Percentiles rank a stretch among this genome's conserved stretches.
These are phyloP conservation scores for Andricus quercusramuli DNA, from an alignment of 2,888 invertebrate genomes.

Conservation along the genomic window DNA sequence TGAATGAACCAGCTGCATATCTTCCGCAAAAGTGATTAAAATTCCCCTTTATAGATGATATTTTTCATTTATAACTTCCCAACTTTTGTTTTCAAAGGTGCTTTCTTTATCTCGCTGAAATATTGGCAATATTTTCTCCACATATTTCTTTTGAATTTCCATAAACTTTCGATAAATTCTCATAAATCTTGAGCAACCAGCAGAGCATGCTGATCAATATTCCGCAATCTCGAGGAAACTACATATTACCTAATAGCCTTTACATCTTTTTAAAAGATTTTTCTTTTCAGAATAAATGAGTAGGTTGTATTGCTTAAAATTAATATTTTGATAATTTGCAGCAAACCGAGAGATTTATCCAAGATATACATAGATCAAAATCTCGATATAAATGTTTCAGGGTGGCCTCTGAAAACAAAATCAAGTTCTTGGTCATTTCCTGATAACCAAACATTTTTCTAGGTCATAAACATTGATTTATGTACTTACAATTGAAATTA, in stretches of 20 bases:
- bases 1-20: background rate
- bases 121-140: background rate
- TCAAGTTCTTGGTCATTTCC: too few relatives aligned
- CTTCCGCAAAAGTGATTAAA: background rate
- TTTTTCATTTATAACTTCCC: background rate
- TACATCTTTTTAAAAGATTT: background rate
- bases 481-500: too few relatives aligned
- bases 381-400: too few relatives aligned
- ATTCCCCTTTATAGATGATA: background rate
- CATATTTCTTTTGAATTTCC: constrained; percentile 3
- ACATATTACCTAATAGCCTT: background rate
- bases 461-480: too few relatives aligned
- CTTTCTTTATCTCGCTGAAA: background rate
- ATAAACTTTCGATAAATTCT: constrained; percentile 1
- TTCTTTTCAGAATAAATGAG: background rate
- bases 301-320: background rate
- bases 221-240: background rate
- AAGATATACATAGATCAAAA: background rate
- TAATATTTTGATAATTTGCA: background rate
- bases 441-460: too few relatives aligned
- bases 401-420: too few relatives aligned
- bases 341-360: background rate
- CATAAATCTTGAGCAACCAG: background rate
- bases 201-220: background rate
- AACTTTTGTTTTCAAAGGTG: background rate